Evolutionary conservation across 2,888 invertebrate genomes (phyloP), one percentile per base, ranked within the genome.

Genomic region (Eupithecia insigniata): DNA sequence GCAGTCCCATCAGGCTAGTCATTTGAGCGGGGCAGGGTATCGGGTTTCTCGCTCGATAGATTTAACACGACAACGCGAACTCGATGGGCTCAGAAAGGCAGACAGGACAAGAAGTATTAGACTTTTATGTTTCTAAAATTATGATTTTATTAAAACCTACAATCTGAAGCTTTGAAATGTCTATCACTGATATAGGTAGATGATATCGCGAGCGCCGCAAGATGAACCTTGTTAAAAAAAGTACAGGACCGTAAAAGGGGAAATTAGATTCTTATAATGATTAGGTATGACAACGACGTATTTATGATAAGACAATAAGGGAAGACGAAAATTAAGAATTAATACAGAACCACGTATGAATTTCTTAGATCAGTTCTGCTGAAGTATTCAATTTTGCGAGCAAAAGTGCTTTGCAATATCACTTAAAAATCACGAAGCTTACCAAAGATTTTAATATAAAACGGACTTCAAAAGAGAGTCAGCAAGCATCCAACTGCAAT

Each of bases 11-110:
- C 71, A 73, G 67, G 75, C 77, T 79, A 82, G 80, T 80, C 82
- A 83, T 81, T 81, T 79, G 85, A 84, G 85, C 84, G 79, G 69
- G 79, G 80, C 76, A 78, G 79, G 80, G 82, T 89, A 90, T 92
- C 90, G 76, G 78, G 84, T 92, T 90, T 86, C 92, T 83, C 84
- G 83, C 82, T 84, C 87, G 85, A 89, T 87, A 89, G 86, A 88
- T 85, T 88, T 85, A 87, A 89, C 89, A 86, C 76, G 78, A 78
- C 79, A 34, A 62, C 62, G 62, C 22, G 61, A 22, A 39, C 73
- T 77, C 71, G 81, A 83, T 80, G 85, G 78, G 79, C 82, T 82
- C 82, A 80, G 83, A 81, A 51, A 51, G 22, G 7, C 22, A 78
- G 28, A 66, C 46, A 32, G 32, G 36, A 36, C 64, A 22, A 62